Evolutionary conservation across 2,888 invertebrate species (phyloP).

Genomic region (Dryadula phaetusa): DNA sequence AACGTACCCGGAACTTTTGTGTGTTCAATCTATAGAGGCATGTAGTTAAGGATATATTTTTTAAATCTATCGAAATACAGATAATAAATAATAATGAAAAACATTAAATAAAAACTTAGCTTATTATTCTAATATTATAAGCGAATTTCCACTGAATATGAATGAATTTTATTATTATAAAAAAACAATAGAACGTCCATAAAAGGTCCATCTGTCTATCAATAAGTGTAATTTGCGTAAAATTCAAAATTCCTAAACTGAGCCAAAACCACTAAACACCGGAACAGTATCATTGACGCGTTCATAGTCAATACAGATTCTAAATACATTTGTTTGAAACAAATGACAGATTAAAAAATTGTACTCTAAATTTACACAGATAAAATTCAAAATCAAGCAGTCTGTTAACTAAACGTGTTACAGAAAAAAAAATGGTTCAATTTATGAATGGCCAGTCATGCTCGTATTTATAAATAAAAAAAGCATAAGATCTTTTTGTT

Average conservation of each 20-base stretch:
- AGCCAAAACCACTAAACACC: constrained; percentile 42
- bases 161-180: too few relatives aligned
- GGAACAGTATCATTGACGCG: constrained; percentile 48
- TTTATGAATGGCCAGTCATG: constrained; percentile 73
- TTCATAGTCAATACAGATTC: constrained; percentile 48
- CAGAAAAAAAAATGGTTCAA: constrained; percentile 45
- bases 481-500: constrained; percentile 64
- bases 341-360: constrained; percentile 20
- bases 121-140: too few relatives aligned
- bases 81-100: too few relatives aligned
- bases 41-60: too few relatives aligned
- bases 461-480: constrained; percentile 57
- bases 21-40: too few relatives aligned
- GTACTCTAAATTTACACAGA: constrained; percentile 1
- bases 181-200: neutral
- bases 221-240: constrained; percentile 26
- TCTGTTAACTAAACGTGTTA: neutral
- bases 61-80: too few relatives aligned
- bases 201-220: neutral
- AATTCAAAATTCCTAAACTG: constrained; percentile 34
- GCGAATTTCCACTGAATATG: too few relatives aligned
- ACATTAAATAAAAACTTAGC: too few relatives aligned
- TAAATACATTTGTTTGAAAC: constrained; percentile 46
- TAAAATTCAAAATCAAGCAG: constrained; percentile 32
- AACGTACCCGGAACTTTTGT: too few relatives aligned